Conservation (phyloP, 2,888 invertebrate genomes). For the Ichneumon xanthorius region DNA sequence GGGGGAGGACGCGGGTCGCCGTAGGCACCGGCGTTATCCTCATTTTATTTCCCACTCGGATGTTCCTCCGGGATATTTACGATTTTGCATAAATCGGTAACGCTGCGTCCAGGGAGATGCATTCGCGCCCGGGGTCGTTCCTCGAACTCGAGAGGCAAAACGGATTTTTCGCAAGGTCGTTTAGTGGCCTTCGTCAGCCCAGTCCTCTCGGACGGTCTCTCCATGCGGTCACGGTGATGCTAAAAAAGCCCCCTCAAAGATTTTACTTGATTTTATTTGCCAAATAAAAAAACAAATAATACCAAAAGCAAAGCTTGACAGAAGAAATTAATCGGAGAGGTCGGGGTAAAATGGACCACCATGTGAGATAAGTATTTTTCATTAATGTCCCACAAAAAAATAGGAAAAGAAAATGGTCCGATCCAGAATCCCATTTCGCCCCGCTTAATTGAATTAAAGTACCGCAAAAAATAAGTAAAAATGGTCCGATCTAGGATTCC, state of each 20-base stretch:
- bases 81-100: constrained; percentile 30
- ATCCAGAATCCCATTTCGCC: too few relatives aligned
- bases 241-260: not conserved
- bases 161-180: constrained; percentile 34
- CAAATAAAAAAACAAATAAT: not conserved
- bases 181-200: constrained; percentile 14
- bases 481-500: too few relatives aligned
- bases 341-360: too few relatives aligned
- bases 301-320: not conserved
- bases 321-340: not conserved
- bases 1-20: not conserved
- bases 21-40: not conserved
- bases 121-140: constrained; percentile 49
- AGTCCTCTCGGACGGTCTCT: not conserved
- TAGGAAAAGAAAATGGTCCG: too few relatives aligned
- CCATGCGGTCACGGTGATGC: constrained; percentile 1
- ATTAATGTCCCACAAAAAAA: too few relatives aligned
- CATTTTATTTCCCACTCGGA: not conserved
- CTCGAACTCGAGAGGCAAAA: constrained; percentile 31
- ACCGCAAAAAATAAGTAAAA: too few relatives aligned
- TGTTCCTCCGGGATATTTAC: constrained; percentile 40
- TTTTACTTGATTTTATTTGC: not conserved
- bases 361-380: too few relatives aligned
- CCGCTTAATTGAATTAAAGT: too few relatives aligned
- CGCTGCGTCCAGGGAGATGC: constrained; percentile 3